Evolutionary conservation across 2,797 vertebrate genomes (phyloP).

Genomic region (Triplophysa bombifrons): DNA sequence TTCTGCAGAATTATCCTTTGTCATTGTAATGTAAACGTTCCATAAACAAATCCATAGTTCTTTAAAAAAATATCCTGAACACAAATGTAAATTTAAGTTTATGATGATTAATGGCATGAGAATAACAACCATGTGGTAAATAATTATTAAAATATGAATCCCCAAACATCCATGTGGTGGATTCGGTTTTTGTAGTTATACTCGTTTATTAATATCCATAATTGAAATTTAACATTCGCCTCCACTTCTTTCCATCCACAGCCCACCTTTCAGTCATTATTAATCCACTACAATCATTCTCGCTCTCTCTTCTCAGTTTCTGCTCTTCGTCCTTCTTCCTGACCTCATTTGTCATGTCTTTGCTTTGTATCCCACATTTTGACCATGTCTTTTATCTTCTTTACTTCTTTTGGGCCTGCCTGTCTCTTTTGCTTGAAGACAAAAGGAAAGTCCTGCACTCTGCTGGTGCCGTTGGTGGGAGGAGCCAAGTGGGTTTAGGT

Average conservation of each 20-base stretch:
- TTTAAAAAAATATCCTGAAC: too few species aligned
- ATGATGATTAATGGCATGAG: too few species aligned
- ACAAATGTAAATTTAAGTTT: too few species aligned
- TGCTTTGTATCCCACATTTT: constrained; percentile 36
- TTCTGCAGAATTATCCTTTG: background rate
- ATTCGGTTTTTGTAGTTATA: background rate
- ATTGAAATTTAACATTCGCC: background rate
- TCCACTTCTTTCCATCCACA: constrained; percentile 42
- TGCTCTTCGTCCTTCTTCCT: constrained; percentile 54
- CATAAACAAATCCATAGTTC: too few species aligned
- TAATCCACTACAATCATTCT: constrained; percentile 60
- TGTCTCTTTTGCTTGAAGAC: constrained; percentile 59
- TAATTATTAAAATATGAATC: background rate
- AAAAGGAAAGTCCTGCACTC: constrained; percentile 67
- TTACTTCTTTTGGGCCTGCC: background rate
- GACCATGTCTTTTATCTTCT: constrained; percentile 39
- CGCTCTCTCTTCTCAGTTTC: constrained; percentile 49
- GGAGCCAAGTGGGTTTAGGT: constrained; percentile 50
- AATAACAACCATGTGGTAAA: too few species aligned
- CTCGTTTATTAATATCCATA: background rate
- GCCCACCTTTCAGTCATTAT: constrained; percentile 63
- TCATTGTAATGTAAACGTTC: background rate
- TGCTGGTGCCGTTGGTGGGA: constrained; percentile 51
- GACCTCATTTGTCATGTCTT: constrained; percentile 53
- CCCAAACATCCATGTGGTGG: background rate